Conservation (phyloP, 2,113 vertebrate genomes). For the Globicephala melas region DNA sequence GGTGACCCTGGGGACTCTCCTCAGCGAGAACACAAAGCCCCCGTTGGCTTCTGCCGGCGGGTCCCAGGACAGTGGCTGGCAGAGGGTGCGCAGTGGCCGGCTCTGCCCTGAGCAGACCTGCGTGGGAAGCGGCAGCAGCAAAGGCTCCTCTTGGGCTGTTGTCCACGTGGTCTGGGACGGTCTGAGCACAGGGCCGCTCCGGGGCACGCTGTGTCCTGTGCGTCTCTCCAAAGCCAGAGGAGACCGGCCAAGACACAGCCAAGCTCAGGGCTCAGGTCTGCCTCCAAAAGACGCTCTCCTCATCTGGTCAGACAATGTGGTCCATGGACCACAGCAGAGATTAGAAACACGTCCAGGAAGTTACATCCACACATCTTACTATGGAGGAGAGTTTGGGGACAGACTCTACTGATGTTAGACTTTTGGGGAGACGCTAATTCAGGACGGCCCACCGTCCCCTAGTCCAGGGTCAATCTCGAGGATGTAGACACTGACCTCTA, state of each 20-base stretch:
- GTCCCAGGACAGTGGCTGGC: not conserved
- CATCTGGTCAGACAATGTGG: not conserved
- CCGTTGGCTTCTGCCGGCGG: not conserved
- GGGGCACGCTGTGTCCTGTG: no score
- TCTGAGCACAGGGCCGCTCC: not conserved
- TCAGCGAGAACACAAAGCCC: not conserved
- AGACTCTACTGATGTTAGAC: not conserved
- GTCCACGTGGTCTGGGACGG: fast-evolving
- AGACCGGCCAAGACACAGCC: not conserved
- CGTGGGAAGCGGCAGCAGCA: not conserved
- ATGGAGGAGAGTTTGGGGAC: not conserved
- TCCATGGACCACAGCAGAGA: not conserved
- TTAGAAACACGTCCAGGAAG: not conserved
- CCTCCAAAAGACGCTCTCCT: not conserved
- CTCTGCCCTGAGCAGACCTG: not conserved
- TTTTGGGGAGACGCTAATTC: not conserved
- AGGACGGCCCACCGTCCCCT: not conserved
- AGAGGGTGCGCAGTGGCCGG: not conserved
- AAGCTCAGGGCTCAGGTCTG: not conserved
- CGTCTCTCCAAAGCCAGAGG: not conserved
- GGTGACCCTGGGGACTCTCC: not conserved
- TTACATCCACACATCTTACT: not conserved
- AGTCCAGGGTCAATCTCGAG: not conserved
- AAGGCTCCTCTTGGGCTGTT: not conserved
- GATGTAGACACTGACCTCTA: not conserved